phyloP scores from a whole-genome alignment of 2,113 vertebrate species.

The Podocnemis expansa region DNA sequence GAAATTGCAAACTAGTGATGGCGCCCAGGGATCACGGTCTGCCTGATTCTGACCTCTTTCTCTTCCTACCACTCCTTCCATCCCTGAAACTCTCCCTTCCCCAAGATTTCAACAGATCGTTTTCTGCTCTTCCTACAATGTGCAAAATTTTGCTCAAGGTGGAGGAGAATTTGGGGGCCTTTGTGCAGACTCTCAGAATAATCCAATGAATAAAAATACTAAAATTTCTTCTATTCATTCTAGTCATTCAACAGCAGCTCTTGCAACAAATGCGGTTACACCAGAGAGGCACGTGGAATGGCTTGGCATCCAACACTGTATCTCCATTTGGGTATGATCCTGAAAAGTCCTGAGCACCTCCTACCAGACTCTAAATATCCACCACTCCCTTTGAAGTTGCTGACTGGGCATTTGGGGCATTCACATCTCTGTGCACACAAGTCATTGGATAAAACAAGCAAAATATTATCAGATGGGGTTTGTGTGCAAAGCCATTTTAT shows the following conservation, averaged over 20 bases:
- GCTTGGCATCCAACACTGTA: not conserved
- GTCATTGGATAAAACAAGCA: not conserved
- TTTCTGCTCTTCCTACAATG: fast-evolving
- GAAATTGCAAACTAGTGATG: not conserved
- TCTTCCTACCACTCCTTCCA: not conserved
- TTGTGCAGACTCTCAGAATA: not conserved
- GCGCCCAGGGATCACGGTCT: not conserved
- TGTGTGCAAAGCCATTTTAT: fast-evolving
- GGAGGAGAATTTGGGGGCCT: not conserved
- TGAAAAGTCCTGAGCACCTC: not conserved
- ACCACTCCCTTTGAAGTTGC: fast-evolving
- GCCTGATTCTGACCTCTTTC: not conserved
- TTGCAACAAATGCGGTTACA: not conserved
- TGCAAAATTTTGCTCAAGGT: fast-evolving
- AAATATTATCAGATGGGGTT: fast-evolving
- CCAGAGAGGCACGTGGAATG: not conserved
- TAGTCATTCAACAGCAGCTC: not conserved
- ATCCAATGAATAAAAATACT: not conserved
- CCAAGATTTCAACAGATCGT: not conserved
- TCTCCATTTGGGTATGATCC: not conserved
- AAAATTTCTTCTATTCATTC: not conserved
- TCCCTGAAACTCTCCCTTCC: not conserved
- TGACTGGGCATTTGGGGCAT: fast-evolving
- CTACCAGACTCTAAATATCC: not conserved
- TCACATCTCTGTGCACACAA: not conserved